Evolutionary conservation across 2,888 invertebrate genomes (phyloP).

Genomic region (Microplitis manilae): DNA sequence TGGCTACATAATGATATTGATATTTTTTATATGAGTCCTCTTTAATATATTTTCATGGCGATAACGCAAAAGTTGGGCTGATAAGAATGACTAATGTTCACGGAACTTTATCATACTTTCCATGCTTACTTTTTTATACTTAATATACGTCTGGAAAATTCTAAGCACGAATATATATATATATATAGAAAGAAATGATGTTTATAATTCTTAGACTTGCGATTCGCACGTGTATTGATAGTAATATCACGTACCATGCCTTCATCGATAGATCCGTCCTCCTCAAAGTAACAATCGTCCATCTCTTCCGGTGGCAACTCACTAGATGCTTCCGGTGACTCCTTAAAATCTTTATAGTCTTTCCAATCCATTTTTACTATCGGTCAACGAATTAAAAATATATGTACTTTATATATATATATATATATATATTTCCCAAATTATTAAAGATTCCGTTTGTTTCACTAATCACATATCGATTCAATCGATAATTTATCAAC

Average conservation of each 20-base stretch:
- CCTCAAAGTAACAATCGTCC: constrained; percentile 67
- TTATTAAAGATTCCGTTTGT: not conserved
- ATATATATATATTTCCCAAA: too few species aligned
- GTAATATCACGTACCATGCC: constrained; percentile 66
- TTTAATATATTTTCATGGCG: constrained; percentile 8
- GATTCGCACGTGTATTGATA: constrained; percentile 19
- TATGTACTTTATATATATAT: too few species aligned
- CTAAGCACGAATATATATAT: not conserved
- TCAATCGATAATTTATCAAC: constrained; percentile 7
- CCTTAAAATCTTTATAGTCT: constrained; percentile 60
- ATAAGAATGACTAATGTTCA: constrained; percentile 8
- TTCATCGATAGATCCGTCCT: constrained; percentile 66
- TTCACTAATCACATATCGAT: constrained; percentile 5
- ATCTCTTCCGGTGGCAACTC: constrained; percentile 61
- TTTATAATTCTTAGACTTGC: not conserved
- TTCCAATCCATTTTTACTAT: constrained; percentile 63
- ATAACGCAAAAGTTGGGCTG: not conserved
- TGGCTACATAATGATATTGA: not conserved
- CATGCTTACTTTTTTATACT: not conserved
- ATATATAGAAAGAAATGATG: not conserved
- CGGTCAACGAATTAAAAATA: too few species aligned
- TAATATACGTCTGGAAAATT: not conserved
- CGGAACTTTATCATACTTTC: not conserved
- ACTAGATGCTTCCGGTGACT: constrained; percentile 58
- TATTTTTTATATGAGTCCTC: not conserved